These are phyloP conservation scores for Halyomorpha halys DNA, from an alignment of 1,140 invertebrate species.

Conservation along the genomic window DNA sequence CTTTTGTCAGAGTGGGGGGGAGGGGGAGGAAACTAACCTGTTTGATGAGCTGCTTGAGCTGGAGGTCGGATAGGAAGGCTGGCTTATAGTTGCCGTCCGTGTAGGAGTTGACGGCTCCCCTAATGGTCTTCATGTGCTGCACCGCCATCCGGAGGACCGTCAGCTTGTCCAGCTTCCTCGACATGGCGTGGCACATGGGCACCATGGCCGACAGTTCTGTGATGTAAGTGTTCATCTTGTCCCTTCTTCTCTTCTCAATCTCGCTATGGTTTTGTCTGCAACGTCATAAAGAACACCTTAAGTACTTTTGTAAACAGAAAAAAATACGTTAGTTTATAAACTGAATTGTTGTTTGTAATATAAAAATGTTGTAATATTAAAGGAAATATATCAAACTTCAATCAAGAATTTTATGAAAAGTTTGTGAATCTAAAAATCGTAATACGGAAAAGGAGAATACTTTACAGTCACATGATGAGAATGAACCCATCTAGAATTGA, in stretches of 20 bases:
- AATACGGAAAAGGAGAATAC: too few species aligned
- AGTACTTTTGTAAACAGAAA: too few species aligned
- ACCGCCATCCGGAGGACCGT: slow-evolving; percentile 90
- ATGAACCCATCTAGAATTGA: too few species aligned
- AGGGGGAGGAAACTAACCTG: slow-evolving; percentile 44
- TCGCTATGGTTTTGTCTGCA: slow-evolving; percentile 86
- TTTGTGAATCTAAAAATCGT: too few species aligned
- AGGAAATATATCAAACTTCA: too few species aligned
- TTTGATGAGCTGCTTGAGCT: slow-evolving; percentile 70
- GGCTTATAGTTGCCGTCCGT: slow-evolving; percentile 76
- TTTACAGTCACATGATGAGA: too few species aligned
- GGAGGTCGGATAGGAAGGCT: slow-evolving; percentile 77
- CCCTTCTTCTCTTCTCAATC: slow-evolving; percentile 84
- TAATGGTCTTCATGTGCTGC: slow-evolving; percentile 75
- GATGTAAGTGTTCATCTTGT: slow-evolving; percentile 96
- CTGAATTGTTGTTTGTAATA: too few species aligned
- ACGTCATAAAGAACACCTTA: slow-evolving; percentile 23
- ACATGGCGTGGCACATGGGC: slow-evolving; percentile 88
- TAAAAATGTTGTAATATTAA: too few species aligned
- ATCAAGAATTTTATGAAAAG: too few species aligned
- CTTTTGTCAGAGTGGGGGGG: too few species aligned
- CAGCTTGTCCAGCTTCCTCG: slow-evolving; percentile 84
- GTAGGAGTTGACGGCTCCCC: slow-evolving; percentile 65
- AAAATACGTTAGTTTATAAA: too few species aligned
- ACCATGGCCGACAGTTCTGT: slow-evolving; percentile 81